Percentiles rank a stretch among this genome's conserved stretches.
phyloP scores from a whole-genome alignment of 2,113 vertebrate species.

The Myodes glareolus region DNA sequence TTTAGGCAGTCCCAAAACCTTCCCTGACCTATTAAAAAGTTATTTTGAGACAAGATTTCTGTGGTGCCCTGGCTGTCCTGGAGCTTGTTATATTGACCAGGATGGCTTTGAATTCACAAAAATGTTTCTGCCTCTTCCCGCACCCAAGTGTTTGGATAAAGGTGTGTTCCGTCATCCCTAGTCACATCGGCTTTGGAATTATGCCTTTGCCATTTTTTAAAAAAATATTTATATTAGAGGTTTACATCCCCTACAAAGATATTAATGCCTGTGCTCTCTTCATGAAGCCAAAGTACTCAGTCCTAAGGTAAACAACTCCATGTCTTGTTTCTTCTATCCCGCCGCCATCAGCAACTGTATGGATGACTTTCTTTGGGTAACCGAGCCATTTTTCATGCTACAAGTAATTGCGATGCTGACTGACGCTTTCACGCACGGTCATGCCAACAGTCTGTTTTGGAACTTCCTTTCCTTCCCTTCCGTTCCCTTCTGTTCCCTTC shows the following conservation, averaged over 20 bases:
- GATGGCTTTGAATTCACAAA: not conserved
- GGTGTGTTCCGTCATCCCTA: no score
- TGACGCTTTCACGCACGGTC: not conserved
- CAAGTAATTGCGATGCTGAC: not conserved
- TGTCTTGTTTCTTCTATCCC: not conserved
- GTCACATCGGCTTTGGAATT: not conserved
- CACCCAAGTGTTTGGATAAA: no score
- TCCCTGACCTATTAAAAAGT: not conserved
- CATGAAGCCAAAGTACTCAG: not conserved
- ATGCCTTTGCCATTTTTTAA: not conserved
- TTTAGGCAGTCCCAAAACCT: not conserved
- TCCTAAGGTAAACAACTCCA: not conserved
- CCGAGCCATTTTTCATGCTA: not conserved
- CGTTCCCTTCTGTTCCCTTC: fast-evolving
- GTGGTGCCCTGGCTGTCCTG: not conserved
- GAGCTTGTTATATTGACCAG: not conserved
- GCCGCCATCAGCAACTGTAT: not conserved
- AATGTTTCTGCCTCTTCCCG: no score
- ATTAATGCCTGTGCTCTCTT: not conserved
- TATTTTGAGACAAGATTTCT: not conserved
- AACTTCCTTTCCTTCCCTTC: no score
- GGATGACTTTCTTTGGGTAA: not conserved
- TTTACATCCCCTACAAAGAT: not conserved
- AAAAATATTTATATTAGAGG: not conserved
- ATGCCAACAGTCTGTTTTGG: no score